phyloP scores from a whole-genome alignment of 1,140 invertebrate species.

The Heliconius nattereri region DNA sequence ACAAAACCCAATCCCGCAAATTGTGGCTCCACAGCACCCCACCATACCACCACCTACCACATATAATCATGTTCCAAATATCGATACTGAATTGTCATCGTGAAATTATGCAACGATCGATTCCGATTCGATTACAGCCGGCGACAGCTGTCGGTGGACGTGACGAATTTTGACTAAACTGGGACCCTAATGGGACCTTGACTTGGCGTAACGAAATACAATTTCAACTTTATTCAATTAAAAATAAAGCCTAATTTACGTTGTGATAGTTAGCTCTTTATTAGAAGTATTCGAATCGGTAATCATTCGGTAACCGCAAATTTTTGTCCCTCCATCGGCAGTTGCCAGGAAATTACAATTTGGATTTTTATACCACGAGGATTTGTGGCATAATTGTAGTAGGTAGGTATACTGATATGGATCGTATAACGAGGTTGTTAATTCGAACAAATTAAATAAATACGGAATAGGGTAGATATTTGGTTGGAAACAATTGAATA shows the following conservation, averaged over 20 bases:
- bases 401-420: conserved; percentile 22
- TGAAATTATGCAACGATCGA: conserved; percentile 74
- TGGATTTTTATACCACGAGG: conserved; percentile 75
- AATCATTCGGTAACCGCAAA: conserved; percentile 79
- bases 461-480: background rate
- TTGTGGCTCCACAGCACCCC: conserved; percentile 28
- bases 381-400: conserved; percentile 48
- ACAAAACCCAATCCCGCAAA: conserved; percentile 53
- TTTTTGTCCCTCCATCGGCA: conserved; percentile 77
- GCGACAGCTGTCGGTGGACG: conserved; percentile 78
- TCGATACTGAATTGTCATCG: conserved; percentile 74
- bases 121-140: conserved; percentile 71
- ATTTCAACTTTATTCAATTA: conserved; percentile 35
- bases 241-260: conserved; percentile 38
- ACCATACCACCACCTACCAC: conserved; percentile 44
- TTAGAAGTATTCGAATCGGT: conserved; percentile 64
- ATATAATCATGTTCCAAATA: conserved; percentile 63
- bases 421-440: conserved; percentile 2
- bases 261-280: conserved; percentile 12
- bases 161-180: conserved; percentile 77
- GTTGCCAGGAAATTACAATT: conserved; percentile 78
- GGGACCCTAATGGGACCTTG: conserved; percentile 48
- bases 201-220: background rate
- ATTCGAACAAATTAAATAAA: background rate
- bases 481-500: background rate